These are phyloP conservation scores for Monoplex corrugatus DNA, from an alignment of 2,888 invertebrate genomes.

Conservation along the genomic window DNA sequence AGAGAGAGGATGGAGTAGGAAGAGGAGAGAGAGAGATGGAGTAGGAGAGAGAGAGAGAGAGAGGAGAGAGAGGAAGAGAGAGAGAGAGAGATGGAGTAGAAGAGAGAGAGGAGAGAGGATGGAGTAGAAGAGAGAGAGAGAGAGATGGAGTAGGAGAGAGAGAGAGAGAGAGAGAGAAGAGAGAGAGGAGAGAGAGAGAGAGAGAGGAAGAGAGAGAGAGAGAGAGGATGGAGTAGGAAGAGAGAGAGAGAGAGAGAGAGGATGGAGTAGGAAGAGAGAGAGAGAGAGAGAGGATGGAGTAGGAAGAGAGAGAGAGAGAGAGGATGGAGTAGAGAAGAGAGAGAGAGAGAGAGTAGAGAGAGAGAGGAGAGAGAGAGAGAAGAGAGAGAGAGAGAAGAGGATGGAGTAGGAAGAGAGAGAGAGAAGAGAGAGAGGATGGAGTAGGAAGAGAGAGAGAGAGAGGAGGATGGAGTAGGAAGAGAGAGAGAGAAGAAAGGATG, in stretches of 20 bases:
- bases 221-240: background rate
- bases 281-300: background rate
- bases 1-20: no score
- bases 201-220: background rate
- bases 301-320: background rate
- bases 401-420: background rate
- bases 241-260: background rate
- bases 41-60: no score
- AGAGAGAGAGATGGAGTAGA: no score
- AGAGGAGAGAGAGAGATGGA: no score
- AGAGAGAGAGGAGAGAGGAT: background rate
- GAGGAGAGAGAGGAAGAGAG: slow-evolving; percentile 14
- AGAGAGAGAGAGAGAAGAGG: background rate
- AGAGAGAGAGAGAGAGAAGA: background rate
- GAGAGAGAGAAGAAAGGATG: background rate
- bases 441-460: background rate
- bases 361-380: background rate
- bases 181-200: no score
- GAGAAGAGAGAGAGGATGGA: background rate
- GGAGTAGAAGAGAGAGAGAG: background rate
- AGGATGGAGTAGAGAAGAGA: background rate
- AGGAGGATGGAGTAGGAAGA: background rate
- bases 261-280: background rate
- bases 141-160: background rate
- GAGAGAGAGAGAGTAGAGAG: no score